Conservation (phyloP, 2,888 invertebrate species). For the Cosmia trapezina region DNA sequence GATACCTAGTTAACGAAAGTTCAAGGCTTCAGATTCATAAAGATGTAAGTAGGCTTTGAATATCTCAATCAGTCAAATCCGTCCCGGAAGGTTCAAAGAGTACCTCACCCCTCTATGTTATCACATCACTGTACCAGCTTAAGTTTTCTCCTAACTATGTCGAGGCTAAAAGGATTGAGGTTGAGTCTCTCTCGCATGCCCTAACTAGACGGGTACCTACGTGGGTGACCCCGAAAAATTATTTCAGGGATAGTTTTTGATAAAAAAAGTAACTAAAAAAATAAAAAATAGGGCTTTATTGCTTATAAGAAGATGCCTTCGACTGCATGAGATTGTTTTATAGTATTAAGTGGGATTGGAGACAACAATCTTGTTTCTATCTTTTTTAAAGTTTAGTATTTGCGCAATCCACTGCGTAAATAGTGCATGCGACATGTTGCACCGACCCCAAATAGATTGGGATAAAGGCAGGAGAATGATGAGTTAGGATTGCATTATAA, state of each 20-base stretch:
- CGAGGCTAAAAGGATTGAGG: constrained; percentile 47
- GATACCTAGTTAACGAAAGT: neutral
- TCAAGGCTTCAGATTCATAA: neutral
- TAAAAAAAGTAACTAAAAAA: neutral
- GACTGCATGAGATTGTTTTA: too few species aligned
- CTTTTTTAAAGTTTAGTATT: too few species aligned
- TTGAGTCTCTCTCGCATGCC: constrained; percentile 10
- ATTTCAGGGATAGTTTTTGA: neutral
- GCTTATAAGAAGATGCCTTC: too few species aligned
- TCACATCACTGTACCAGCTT: constrained; percentile 28
- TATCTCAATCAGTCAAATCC: constrained; percentile 25
- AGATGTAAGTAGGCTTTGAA: neutral
- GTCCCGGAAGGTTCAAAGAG: constrained; percentile 23
- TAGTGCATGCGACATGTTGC: too few species aligned
- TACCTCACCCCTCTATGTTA: constrained; percentile 25
- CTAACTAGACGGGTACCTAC: constrained; percentile 7
- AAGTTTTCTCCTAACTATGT: constrained; percentile 37
- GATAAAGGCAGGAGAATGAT: too few species aligned
- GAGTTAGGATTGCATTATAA: too few species aligned
- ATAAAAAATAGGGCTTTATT: too few species aligned
- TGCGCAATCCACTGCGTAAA: too few species aligned
- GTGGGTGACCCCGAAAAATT: constrained; percentile 13
- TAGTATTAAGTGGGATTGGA: too few species aligned
- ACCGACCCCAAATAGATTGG: too few species aligned
- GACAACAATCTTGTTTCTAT: too few species aligned